Conservation (phyloP, 2,797 vertebrate species). For the Cebuella pygmaea region DNA sequence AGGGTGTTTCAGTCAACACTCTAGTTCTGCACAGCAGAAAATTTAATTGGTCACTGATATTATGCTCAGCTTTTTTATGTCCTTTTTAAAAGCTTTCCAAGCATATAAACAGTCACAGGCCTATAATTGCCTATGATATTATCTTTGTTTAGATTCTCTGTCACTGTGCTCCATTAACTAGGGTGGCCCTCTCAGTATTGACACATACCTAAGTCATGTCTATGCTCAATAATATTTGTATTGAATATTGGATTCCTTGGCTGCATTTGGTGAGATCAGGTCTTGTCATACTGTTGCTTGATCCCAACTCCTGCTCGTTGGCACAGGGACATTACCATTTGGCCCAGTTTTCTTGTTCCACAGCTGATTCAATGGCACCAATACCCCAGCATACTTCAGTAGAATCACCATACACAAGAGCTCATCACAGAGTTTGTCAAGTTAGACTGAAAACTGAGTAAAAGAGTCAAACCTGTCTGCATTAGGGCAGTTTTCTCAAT, state of each 20-base stretch:
- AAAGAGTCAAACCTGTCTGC: not conserved
- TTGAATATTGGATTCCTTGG: not conserved
- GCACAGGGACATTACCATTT: fast-evolving
- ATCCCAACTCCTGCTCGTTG: fast-evolving
- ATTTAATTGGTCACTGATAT: not conserved
- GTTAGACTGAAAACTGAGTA: not conserved
- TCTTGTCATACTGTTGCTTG: fast-evolving
- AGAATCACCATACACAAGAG: fast-evolving
- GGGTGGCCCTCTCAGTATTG: not conserved
- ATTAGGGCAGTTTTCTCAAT: not conserved
- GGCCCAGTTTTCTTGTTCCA: not conserved
- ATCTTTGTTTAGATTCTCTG: not conserved
- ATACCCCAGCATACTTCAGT: not conserved
- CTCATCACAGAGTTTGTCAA: not conserved
- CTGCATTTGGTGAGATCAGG: not conserved
- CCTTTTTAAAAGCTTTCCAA: not conserved
- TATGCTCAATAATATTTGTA: not conserved
- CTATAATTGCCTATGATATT: not conserved
- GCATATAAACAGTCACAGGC: not conserved
- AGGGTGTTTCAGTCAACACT: not conserved
- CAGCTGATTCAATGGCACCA: not conserved
- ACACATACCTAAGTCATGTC: not conserved
- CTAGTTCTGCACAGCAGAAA: not conserved
- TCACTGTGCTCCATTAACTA: not conserved
- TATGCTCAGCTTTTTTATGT: not conserved